Evolutionary conservation across 2,888 invertebrate genomes (phyloP), one percentile per base, ranked within the genome.

Genomic region (Philaethria dido): DNA sequence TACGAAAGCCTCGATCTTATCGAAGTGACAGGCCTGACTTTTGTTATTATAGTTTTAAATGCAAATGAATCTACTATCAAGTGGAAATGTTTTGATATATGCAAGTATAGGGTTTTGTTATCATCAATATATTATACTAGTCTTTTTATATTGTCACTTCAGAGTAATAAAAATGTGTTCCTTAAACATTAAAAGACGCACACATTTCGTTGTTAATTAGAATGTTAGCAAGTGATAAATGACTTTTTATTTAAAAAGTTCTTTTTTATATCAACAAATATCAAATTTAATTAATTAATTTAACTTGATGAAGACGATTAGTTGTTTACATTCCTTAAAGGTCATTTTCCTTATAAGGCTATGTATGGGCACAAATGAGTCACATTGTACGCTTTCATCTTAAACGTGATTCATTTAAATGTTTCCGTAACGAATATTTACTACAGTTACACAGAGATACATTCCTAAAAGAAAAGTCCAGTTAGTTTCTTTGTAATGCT

Each of bases 321-420:
- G 44, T 48, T 57, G 42, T 57, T 44, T 68, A 60, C 39, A 62
- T 48, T 29, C n/a, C n/a, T 48, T 33, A 45, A 29, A 33, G 47
- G 47, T 25, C 3, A 64, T 39, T 67, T 67, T 11, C 66, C 62
- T 36, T 64, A 62, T 68, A 70, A 42, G 69, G 68, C 33, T 18
- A 59, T 22, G 44, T 69, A 44, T 36, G 9, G 22, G 22, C 16
- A 39, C 25, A 54, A 61, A 62, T 70, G 68, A 71, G 44, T 71
- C 68, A 69, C 39, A 50, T 55, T 59, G 52, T 22, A 13, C 20
- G 64, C 62, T 70, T 70, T 68, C 68, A 65, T 70, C 59, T 66
- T 64, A 62, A 64, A 62, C 33, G 50, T 72, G 70, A 72, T 62
- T 73, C 72, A 73, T 66, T 71, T 47, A 42, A 64, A 50, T 52